Base-by-base conservation (phyloP, 2,113 vertebrate genomes). In the Sinocyclocheilus anophthalmus region DNA sequence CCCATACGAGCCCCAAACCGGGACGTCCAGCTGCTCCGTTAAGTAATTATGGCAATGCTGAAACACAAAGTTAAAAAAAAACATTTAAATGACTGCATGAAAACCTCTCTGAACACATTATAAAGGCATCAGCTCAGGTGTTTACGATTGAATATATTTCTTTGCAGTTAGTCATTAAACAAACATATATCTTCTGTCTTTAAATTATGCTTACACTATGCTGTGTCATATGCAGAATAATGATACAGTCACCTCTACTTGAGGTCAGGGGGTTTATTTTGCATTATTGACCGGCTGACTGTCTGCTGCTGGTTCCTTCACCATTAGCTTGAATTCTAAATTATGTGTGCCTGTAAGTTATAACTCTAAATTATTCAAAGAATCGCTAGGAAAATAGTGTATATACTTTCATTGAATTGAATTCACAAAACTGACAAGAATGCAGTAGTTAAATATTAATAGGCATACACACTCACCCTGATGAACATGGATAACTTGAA, bases 401-500 rank as follows among this genome's bases (percentile, higher is more conserved):
- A 55, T 59, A 48, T 78, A 37, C 9, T 20, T 18, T 57, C 83
- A 69, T 2, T 42, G 7, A 22, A 77, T 50, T 53, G 59, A 26
- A 77, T 26, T 13, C 2, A 53, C 14, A 39, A n/a, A 39, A 69
- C 33, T 16, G 50, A 53, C 50, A 53, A 14, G 50, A 5, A 53
- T 5, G 14, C 50, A 53, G 4, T 1, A 53, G 50, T 53, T 69
- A 37, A 69, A 69, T 69, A 69, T 4, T 37, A 69, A 69, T 4
- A 37, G 16, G 13, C 13, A 53, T 53, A 50, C 7, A 22, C 85
- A 93, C 94, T 93, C 96, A 99, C 98, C 96, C 97, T 94, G 91
- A 99, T 98, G 91, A 96, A 98, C 96, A 98, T 97, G 30, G 98
- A 99, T 6, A 99, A 86, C 89, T 97, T 97, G 92, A 99, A 99